Base-by-base conservation (phyloP, 2,888 invertebrate genomes). In the Hypolimnas misippus region DNA sequence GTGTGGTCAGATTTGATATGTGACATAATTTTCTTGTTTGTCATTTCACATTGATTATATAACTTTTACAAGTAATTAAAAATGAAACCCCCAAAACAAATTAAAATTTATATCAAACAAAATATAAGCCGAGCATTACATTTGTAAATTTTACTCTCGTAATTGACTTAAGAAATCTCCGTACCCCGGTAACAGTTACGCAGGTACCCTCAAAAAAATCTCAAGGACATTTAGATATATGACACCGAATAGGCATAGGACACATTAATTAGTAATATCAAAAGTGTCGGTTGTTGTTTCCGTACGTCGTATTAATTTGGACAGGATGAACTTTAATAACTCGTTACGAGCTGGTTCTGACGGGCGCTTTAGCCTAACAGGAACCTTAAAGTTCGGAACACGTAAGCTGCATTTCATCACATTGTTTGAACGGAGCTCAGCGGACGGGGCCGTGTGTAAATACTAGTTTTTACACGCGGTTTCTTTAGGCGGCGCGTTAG, bases 341-440 rank as follows among this genome's bases (percentile, higher is more conserved):
- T 21, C 21, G 49, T 49, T 49, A 1, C 49, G 25, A 29, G 49
- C 49, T 29, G 49, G n/a, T 49, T 8, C 14, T 49, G 49, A 49
- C 49, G 49, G 44, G 44, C 17, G 49, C n/a, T 46, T 46, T 46
- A 16, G 46, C n/a, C 16, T n/a, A n/a, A n/a, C n/a, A n/a, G n/a
- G 46, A 29, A 29, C 25, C 49, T 29, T 29, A 49, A 49, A 49
- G 49, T 49, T 49, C 29, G 12, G 49, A 49, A 46, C 44, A 46
- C 49, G 49, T 49, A 49, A 29, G 49, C 49, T 14, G 49, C 50
- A 57, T 60, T 66, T 66, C 63, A 42, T 60, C 56, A 54, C 57
- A 19, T 44, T 49, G 49, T 49, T 49, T 29, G 29, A 25, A 14
- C 25, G 25, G 29, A 16, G 25, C 25, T 25, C 12, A n/a, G 53